These are phyloP conservation scores for Acanthoscelides obtectus DNA, from an alignment of 2,888 invertebrate genomes.

Conservation along the genomic window DNA sequence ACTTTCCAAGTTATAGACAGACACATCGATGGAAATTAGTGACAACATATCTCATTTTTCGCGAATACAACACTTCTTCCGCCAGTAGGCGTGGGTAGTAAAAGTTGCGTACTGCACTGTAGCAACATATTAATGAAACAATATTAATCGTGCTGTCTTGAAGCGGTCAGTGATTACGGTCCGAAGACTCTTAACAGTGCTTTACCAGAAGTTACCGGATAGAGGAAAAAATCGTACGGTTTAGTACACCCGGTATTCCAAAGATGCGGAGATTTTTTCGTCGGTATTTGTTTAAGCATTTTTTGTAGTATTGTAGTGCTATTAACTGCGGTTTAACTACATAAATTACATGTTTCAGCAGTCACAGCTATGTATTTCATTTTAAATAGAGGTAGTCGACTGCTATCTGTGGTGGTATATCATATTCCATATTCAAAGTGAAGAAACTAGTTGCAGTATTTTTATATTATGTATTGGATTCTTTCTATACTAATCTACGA, in stretches of 20 bases:
- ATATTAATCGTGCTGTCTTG: constrained; percentile 42
- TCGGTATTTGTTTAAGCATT: not conserved
- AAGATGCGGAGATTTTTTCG: not conserved
- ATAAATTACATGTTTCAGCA: not conserved
- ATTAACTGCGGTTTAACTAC: not conserved
- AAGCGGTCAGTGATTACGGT: constrained; percentile 38
- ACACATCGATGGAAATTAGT: no score
- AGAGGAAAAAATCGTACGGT: not conserved
- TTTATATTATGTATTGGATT: no score
- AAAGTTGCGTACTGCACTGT: constrained; percentile 12
- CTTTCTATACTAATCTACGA: no score
- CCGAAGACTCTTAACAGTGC: constrained; percentile 4
- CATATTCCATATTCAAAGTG: no score
- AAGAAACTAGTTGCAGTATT: no score
- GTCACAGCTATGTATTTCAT: not conserved
- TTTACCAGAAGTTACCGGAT: not conserved
- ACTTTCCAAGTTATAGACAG: no score
- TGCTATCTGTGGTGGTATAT: no score
- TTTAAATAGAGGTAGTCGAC: no score
- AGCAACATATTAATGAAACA: constrained; percentile 35
- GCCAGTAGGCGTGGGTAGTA: no score
- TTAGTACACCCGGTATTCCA: not conserved
- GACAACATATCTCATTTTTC: no score
- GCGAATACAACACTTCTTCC: no score
- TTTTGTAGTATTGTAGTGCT: not conserved